Conservation (phyloP, 1,140 invertebrate genomes). For the Drosophila varians region DNA sequence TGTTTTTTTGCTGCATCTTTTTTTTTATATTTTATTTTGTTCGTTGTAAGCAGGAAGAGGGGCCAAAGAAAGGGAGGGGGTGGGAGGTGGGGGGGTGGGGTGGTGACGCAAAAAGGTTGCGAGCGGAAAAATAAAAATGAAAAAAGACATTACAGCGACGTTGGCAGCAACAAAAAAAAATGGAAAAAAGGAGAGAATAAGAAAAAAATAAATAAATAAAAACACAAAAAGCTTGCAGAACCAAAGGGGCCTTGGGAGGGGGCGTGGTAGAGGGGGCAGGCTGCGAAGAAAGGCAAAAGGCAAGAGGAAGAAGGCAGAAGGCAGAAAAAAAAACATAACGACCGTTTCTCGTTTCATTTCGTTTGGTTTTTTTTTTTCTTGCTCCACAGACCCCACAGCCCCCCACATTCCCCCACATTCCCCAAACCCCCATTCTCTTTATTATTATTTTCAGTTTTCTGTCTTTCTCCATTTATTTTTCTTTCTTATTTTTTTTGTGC, state of each 20-base stretch:
- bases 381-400: not conserved
- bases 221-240: slow-evolving; percentile 75
- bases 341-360: slow-evolving; percentile 70
- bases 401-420: not conserved
- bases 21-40: slow-evolving; percentile 35
- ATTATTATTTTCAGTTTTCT: slow-evolving; percentile 80
- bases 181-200: slow-evolving; percentile 10
- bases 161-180: not conserved
- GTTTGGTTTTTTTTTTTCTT: slow-evolving; percentile 31
- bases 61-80: not conserved
- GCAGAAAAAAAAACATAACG: slow-evolving; percentile 74
- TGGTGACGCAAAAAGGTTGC: slow-evolving; percentile 70
- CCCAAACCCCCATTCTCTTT: slow-evolving; percentile 42
- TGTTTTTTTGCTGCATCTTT: slow-evolving; percentile 34
- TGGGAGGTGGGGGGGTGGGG: slow-evolving; percentile 24
- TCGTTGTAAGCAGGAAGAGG: slow-evolving; percentile 27
- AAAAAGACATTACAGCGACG: slow-evolving; percentile 75
- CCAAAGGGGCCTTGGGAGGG: slow-evolving; percentile 18
- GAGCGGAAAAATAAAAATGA: slow-evolving; percentile 75
- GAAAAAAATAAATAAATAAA: slow-evolving; percentile 70
- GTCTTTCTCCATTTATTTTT: slow-evolving; percentile 60
- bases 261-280: not conserved
- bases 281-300: not conserved
- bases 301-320: slow-evolving; percentile 5
- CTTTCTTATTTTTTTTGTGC: slow-evolving; percentile 24